Evolutionary conservation across 2,113 vertebrate species (phyloP).

Genomic region (Oriolus oriolus): DNA sequence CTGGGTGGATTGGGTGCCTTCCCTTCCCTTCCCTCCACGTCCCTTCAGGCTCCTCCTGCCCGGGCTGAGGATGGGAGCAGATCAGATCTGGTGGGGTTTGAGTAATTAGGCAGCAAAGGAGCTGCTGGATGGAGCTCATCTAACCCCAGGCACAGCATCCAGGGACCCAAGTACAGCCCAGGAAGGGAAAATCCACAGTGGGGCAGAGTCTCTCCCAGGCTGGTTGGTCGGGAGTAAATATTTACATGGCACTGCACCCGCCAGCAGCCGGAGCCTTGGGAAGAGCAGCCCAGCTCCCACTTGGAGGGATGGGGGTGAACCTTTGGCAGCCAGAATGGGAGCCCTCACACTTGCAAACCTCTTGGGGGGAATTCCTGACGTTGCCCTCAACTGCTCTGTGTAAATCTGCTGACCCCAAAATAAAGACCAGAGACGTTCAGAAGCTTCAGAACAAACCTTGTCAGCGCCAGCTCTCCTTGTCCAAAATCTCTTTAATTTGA

Average conservation of each 20-base stretch:
- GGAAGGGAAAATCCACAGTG: background rate
- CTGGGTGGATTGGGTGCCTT: background rate
- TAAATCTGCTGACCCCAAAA: background rate
- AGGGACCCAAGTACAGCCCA: background rate
- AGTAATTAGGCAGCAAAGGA: background rate
- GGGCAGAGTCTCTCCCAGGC: background rate
- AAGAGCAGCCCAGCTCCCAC: background rate
- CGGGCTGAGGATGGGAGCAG: background rate
- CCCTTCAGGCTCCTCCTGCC: background rate
- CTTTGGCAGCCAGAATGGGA: background rate
- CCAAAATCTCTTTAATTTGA: too few species aligned
- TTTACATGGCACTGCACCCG: background rate
- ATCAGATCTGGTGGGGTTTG: background rate
- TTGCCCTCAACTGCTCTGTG: fast-evolving
- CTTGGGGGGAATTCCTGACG: background rate
- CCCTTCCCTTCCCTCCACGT: background rate
- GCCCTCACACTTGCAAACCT: fast-evolving
- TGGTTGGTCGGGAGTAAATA: background rate
- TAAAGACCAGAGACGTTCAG: too few species aligned
- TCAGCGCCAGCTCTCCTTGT: background rate
- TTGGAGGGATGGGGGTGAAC: background rate
- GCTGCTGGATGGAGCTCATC: background rate
- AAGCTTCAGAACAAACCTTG: background rate
- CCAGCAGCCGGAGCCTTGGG: background rate
- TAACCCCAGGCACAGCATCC: background rate